Conservation (phyloP, 1,140 invertebrate genomes). For the Meteorus sp. region DNA sequence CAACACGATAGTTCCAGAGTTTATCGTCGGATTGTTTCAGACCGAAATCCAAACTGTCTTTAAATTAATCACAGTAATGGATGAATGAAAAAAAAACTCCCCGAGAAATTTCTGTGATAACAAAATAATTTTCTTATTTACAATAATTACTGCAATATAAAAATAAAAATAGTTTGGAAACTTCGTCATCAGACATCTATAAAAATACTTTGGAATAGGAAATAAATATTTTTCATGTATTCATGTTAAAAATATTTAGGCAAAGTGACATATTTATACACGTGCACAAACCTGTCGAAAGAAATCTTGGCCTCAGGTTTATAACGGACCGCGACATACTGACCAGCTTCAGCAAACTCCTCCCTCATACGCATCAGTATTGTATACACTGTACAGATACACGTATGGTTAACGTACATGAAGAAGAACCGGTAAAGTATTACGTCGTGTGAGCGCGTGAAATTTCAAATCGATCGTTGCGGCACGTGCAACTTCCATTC, state of each 20-base stretch:
- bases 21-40: too few relatives aligned
- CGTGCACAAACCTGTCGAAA: conserved; percentile 41
- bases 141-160: too few relatives aligned
- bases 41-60: too few relatives aligned
- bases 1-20: too few relatives aligned
- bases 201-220: neutral
- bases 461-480: conserved; percentile 9
- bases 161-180: too few relatives aligned
- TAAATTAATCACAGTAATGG: too few relatives aligned
- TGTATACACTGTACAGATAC: too few relatives aligned
- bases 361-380: conserved; percentile 18
- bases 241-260: conserved; percentile 7
- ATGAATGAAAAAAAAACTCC: too few relatives aligned
- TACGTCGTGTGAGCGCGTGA: neutral
- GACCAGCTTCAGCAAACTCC: conserved; percentile 38
- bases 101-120: too few relatives aligned
- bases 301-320: conserved; percentile 50
- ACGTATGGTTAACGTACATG: conserved; percentile 29
- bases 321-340: conserved; percentile 53
- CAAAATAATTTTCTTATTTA: too few relatives aligned
- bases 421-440: conserved; percentile 14
- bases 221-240: neutral
- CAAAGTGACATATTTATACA: conserved; percentile 7
- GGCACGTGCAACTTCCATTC: conserved; percentile 20
- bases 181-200: too few relatives aligned